Base-by-base conservation (phyloP, 2,113 vertebrate species). In the Petrocephalus microphthalmus region DNA sequence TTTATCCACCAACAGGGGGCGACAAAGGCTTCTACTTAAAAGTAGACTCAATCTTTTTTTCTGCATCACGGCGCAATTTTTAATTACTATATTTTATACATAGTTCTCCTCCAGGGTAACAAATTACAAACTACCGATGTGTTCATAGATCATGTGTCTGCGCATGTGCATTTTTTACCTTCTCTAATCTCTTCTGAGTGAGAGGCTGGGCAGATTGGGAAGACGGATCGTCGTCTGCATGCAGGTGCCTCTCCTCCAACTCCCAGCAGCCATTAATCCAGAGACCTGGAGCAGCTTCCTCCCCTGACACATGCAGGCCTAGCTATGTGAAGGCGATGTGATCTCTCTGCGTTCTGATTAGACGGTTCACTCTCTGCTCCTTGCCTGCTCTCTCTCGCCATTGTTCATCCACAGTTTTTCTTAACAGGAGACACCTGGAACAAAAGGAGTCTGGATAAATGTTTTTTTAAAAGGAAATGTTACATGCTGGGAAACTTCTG, bases 281-380 rank as follows among this genome's bases (percentile, higher is more conserved):
- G 71, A 71, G 81, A 88, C 71, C 71, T 52, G n/a, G 49, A 45
- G 74, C 2, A 37, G 4, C n/a, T 3, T 53, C 6, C 67, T 64
- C n/a, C 22, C 67, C 52, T 10, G 10, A n/a, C 15, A n/a, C 37
- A 33, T 78, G 67, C 51, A 20, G 10, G 42, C 42, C 42, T 42
- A 42, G 3, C 42, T 47, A 49, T 33, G 87, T 20, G 45, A 87
- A n/a, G 25, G 10, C 29, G 15, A 2, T 88, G 60, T 25, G 29
- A 57, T 82, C 87, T 88, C 81, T 88, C 57, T 42, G 87, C 33
- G 82, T 51, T 88, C 10, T 20, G n/a, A 13, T 51, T 45, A 20
- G 20, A 45, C 29, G 2, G 33, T 67, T 71, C 22, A 1, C 74
- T 78, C 22, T 47, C 37, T 52, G 47, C 13, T 2, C 87, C 52